phyloP scores from a whole-genome alignment of 2,888 invertebrate genomes.

The Oscheius sp. region DNA sequence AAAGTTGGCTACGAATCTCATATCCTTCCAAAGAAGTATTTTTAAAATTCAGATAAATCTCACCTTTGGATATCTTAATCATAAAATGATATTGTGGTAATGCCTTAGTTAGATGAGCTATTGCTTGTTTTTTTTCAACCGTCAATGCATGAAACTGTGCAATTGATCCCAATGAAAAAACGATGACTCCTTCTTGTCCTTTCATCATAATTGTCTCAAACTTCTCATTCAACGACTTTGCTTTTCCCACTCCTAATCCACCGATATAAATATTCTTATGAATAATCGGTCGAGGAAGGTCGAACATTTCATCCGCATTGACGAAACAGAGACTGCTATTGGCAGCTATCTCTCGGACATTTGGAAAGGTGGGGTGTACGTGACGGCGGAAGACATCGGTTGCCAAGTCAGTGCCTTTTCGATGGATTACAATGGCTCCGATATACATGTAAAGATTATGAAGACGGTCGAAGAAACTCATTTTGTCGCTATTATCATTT shows the following conservation, averaged over 20 bases:
- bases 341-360: slow-evolving; percentile 56
- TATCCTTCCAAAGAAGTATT: no score
- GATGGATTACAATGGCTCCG: slow-evolving; percentile 48
- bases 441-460: slow-evolving; percentile 60
- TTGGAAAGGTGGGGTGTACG: slow-evolving; percentile 55
- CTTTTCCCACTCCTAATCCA: slow-evolving; percentile 44
- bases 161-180: slow-evolving; percentile 57
- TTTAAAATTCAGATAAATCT: background rate
- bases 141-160: slow-evolving; percentile 35
- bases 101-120: slow-evolving; percentile 31
- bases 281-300: slow-evolving; percentile 49
- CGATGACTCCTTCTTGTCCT: slow-evolving; percentile 52
- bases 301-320: slow-evolving; percentile 51
- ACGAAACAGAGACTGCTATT: slow-evolving; percentile 50
- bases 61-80: slow-evolving; percentile 54
- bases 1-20: no score
- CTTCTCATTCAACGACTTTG: slow-evolving; percentile 40
- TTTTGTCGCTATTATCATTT: slow-evolving; percentile 56
- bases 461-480: slow-evolving; percentile 58
- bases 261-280: slow-evolving; percentile 48
- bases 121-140: slow-evolving; percentile 25
- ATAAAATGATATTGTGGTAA: slow-evolving; percentile 61
- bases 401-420: slow-evolving; percentile 48
- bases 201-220: slow-evolving; percentile 48
- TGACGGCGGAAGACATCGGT: slow-evolving; percentile 50